phyloP scores from a whole-genome alignment of 2,797 vertebrate species.

The Thalassophryne amazonica region DNA sequence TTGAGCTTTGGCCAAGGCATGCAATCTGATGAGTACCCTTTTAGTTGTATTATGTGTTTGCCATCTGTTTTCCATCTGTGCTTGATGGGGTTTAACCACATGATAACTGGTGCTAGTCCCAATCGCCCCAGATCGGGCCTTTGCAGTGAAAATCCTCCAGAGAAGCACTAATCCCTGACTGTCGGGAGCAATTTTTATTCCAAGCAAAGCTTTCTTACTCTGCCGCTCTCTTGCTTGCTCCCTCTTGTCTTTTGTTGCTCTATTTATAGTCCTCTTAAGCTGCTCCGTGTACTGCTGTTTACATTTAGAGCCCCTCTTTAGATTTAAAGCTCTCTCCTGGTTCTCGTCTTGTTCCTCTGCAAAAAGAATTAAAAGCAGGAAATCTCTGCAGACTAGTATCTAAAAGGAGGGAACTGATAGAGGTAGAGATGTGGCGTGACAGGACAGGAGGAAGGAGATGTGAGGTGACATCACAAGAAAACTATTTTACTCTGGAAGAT shows the following conservation, averaged over 20 bases:
- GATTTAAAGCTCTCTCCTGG: conserved; percentile 41
- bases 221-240: conserved; percentile 44
- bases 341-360: conserved; percentile 20
- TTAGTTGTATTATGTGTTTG: conserved; percentile 5
- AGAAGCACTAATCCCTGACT: conserved; percentile 77
- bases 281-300: conserved; percentile 70
- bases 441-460: conserved; percentile 46
- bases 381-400: conserved; percentile 37
- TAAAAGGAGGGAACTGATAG: conserved; percentile 18
- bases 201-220: conserved; percentile 68
- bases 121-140: conserved; percentile 70
- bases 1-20: too few relatives aligned
- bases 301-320: conserved; percentile 68
- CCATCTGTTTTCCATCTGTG: conserved; percentile 23
- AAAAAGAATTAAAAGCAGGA: conserved; percentile 56
- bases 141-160: conserved; percentile 77
- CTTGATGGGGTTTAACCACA: conserved; percentile 65
- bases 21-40: too few relatives aligned
- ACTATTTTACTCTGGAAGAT: not conserved
- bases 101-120: conserved; percentile 71
- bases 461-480: conserved; percentile 62
- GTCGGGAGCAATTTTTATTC: conserved; percentile 74
- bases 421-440: conserved; percentile 19
- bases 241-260: conserved; percentile 49
- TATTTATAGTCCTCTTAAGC: conserved; percentile 76